Evolutionary conservation across 1,140 invertebrate species (phyloP), one percentile per base, ranked within the genome.

Genomic region (Zaprionus africanus): DNA sequence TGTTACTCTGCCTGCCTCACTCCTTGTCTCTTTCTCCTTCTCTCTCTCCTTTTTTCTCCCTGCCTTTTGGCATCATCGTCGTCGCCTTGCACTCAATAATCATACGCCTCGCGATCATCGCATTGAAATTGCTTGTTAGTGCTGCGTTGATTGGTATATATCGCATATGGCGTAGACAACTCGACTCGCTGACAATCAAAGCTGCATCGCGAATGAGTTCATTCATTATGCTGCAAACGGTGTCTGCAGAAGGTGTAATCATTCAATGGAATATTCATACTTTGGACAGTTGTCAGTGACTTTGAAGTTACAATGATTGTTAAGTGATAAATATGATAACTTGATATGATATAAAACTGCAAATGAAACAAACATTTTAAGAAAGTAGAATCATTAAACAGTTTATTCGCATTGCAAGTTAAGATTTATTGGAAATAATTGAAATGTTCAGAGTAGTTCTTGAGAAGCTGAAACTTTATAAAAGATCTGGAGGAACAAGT

Each of bases 51-150:
- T 34, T 5, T 17, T 11, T 26, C 7, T 17, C 46, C 15, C 17
- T 28, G 17, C 7, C 4, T 41, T 41, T 46, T 46, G 15, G 60
- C 36, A 17, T 34, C 28, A 51, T 57, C 77, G 46, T 65, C 77
- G 49, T 67, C 78, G 74, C 76, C 81, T 73, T 84, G 73, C 84
- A 84, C 78, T 76, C 78, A 81, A 79, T 68, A 59, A 63, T 63
- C 69, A 78, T 31, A 77, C 28, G 60, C 53, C 60, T 60, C 46
- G 15, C 43, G 24, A 63, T 66, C 34, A 66, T 46, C 17, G 41
- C 84, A 79, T 76, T 78, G 66, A 85, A 82, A 88, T 88, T 78
- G 81, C 65, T 70, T 76, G 76, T 79, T 72, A 81, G 75, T 67
- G 71, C 56, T 85, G 78, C 69, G 81, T 62, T 59, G 5, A 34